These are phyloP conservation scores for Incurvaria masculella DNA, from an alignment of 2,888 invertebrate species.

Conservation along the genomic window DNA sequence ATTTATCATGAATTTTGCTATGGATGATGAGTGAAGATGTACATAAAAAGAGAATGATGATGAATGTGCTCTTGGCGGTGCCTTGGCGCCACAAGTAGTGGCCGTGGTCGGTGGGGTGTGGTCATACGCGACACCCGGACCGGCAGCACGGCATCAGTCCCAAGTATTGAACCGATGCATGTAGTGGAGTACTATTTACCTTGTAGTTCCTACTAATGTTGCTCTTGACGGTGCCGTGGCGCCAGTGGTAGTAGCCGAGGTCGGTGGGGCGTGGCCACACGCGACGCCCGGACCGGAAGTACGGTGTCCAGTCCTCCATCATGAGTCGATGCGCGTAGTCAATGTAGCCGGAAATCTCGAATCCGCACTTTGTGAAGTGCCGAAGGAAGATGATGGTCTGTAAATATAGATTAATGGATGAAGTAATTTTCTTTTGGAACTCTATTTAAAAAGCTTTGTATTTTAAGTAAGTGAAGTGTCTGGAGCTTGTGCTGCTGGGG, in stretches of 20 bases:
- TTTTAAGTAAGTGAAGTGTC: no score
- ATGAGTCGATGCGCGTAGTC: conserved; percentile 72
- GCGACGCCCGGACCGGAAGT: conserved; percentile 63
- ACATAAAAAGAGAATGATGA: no score
- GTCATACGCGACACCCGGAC: conserved; percentile 61
- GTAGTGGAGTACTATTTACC: conserved; percentile 66
- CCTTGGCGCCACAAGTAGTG: conserved; percentile 77
- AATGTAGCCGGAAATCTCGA: conserved; percentile 82
- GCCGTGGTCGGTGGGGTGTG: conserved; percentile 67
- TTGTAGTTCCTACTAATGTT: conserved; percentile 77
- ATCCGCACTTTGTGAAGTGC: conserved; percentile 63
- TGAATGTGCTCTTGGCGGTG: conserved; percentile 63
- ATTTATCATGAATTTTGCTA: no score
- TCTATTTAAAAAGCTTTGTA: no score
- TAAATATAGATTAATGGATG: conserved; percentile 19
- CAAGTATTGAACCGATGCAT: conserved; percentile 65
- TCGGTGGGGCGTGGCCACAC: conserved; percentile 68
- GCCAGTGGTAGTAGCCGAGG: conserved; percentile 77
- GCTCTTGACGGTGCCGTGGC: conserved; percentile 63
- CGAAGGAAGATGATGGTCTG: conserved; percentile 79
- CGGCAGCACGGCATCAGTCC: conserved; percentile 74
- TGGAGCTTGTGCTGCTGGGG: no score
- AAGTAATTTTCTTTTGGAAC: not conserved
- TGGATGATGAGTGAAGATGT: no score
- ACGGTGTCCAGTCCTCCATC: conserved; percentile 71